Conservation (phyloP, 2,888 invertebrate genomes). For the Arrhopalites spinosus region DNA sequence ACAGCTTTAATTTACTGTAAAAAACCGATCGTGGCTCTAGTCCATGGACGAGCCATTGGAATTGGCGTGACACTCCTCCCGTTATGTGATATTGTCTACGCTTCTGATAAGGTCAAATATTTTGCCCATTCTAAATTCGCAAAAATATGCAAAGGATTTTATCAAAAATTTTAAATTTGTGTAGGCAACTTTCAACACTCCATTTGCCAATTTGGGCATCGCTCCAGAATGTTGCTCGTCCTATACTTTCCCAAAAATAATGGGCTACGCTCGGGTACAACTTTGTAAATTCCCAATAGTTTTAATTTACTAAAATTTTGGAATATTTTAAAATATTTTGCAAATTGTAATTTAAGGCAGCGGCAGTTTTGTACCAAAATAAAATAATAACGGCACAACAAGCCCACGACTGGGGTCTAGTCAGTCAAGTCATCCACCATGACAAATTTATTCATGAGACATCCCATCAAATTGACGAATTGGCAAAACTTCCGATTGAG, state of each 20-base stretch:
- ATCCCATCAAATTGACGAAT: constrained; percentile 59
- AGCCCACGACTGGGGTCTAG: constrained; percentile 75
- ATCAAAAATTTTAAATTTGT: too few relatives aligned
- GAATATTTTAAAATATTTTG: too few relatives aligned
- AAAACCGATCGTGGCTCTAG: constrained; percentile 83
- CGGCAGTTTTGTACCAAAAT: constrained; percentile 68
- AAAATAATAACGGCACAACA: constrained; percentile 77
- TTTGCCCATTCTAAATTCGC: background rate
- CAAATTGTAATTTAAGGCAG: too few relatives aligned
- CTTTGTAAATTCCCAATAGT: too few relatives aligned
- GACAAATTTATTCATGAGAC: constrained; percentile 66
- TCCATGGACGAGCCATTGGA: constrained; percentile 94
- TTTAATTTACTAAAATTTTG: too few relatives aligned
- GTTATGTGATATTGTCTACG: constrained; percentile 85
- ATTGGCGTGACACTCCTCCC: constrained; percentile 82
- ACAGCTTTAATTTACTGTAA: constrained; percentile 80
- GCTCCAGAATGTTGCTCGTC: constrained; percentile 89
- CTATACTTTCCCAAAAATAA: constrained; percentile 77
- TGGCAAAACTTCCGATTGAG: constrained; percentile 32
- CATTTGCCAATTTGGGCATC: constrained; percentile 84
- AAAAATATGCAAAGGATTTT: too few relatives aligned
- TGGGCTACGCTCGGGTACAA: constrained; percentile 69
- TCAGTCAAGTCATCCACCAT: constrained; percentile 76
- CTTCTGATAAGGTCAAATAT: constrained; percentile 73
- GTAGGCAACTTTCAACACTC: constrained; percentile 88